phyloP scores from a whole-genome alignment of 2,797 vertebrate genomes.

The Chanos chanos region DNA sequence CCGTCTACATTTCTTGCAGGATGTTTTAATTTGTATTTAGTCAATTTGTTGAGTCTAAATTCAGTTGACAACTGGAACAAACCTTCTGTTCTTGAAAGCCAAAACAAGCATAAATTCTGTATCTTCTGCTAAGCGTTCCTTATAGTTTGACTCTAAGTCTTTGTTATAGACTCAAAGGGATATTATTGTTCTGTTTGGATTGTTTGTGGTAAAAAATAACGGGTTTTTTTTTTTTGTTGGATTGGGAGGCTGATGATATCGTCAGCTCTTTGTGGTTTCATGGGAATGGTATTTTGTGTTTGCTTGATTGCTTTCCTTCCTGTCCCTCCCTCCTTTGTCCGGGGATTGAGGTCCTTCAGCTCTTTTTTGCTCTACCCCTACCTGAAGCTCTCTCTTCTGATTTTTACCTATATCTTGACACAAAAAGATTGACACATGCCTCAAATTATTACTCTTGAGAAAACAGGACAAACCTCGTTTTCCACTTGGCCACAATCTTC shows the following conservation, averaged over 20 bases:
- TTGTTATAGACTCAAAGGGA: neutral
- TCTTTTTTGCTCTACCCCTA: slow-evolving; percentile 14
- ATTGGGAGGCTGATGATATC: neutral
- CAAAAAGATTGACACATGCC: neutral
- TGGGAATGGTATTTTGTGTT: slow-evolving; percentile 14
- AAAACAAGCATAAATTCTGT: neutral
- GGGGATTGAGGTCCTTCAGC: neutral
- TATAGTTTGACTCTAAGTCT: neutral
- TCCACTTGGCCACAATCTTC: too few relatives aligned
- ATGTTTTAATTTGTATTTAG: neutral
- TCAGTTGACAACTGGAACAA: slow-evolving; percentile 4
- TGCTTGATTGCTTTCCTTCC: slow-evolving; percentile 27
- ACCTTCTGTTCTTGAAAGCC: neutral
- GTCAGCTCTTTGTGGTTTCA: neutral
- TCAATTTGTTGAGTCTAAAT: neutral
- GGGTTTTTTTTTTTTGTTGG: neutral
- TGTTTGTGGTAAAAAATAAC: neutral
- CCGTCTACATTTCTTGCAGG: neutral
- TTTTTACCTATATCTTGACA: too few relatives aligned
- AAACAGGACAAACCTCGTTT: neutral
- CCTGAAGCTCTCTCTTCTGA: too few relatives aligned
- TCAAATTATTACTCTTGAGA: neutral
- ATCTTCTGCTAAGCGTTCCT: neutral
- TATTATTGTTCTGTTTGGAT: neutral
- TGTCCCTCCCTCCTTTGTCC: neutral